A percentile compares a stretch with the other conserved stretches of the same genome.
Evolutionary conservation across 2,888 invertebrate species (phyloP).

Genomic region (Plemyria rubiginata): DNA sequence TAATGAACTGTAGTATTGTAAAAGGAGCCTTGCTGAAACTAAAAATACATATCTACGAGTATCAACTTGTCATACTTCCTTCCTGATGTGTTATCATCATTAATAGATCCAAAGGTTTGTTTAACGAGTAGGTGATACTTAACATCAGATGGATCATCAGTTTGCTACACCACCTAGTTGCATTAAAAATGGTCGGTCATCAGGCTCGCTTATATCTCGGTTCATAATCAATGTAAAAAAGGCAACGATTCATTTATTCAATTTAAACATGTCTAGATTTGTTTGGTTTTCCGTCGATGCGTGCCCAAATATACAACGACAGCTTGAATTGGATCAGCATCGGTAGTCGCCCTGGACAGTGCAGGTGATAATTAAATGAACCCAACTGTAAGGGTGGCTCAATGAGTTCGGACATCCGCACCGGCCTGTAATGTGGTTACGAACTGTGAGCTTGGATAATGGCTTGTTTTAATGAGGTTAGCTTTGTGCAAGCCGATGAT

Average conservation of each 20-base stretch:
- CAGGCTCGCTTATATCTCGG: too few species aligned
- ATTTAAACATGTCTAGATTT: neutral
- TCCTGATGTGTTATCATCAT: too few species aligned
- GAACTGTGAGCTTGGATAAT: slow-evolving; percentile 18
- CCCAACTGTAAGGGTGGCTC: slow-evolving; percentile 48
- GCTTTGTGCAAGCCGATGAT: slow-evolving; percentile 4
- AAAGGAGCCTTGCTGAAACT: too few species aligned
- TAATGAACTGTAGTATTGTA: too few species aligned
- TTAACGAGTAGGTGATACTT: too few species aligned
- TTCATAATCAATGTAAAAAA: neutral
- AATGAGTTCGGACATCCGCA: slow-evolving; percentile 44
- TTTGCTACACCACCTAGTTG: too few species aligned
- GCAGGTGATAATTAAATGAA: slow-evolving; percentile 54
- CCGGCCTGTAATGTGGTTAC: slow-evolving; percentile 23
- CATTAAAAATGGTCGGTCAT: too few species aligned
- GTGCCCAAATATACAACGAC: neutral
- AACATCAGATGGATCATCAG: too few species aligned
- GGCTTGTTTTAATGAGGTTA: slow-evolving; percentile 23
- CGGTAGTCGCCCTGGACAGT: slow-evolving; percentile 1
- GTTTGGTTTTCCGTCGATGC: neutral
- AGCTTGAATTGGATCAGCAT: slow-evolving; percentile 5
- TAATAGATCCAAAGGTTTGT: too few species aligned
- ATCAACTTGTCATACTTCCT: too few species aligned
- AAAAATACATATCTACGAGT: too few species aligned
- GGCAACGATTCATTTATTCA: neutral